Base-by-base conservation (phyloP, 2,888 invertebrate genomes). In the Pogonocherus hispidulus region DNA sequence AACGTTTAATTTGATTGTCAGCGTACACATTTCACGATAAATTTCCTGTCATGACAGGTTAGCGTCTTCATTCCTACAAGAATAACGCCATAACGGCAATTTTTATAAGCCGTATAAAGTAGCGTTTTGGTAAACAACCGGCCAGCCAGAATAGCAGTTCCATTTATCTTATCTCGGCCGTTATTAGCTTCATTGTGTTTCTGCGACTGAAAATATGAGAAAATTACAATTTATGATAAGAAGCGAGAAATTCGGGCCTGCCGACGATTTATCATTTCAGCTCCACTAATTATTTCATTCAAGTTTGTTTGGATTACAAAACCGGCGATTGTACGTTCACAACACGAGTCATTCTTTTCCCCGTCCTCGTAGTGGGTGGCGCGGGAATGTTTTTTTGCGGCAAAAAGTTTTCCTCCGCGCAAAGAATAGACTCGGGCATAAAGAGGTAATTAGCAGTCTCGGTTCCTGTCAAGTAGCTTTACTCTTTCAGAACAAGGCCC, bases 371-470 rank as follows among this genome's bases (percentile, higher is more conserved):
- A 63, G 77, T 75, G 76, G 77, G 76, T 74, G 75, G 76, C 67
- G 69, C 67, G 64, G 51, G 65, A 49, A 44, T 67, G 52, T 49
- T 67, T 69, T 56, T 57, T 35, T 63, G 67, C n/a, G 16, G 41
- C 67, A 80, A 83, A 82, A 82, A 79, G 73, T 79, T 76, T 77
- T 69, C 78, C 77, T 75, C 74, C 70, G 79, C 79, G 81, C 81
- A 80, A 82, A 83, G 82, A 82, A 81, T 81, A 71, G 76, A 73
- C 75, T 75, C 78, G 78, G 79, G 78, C 80, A 81, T 82, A 82
- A 82, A 80, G 80, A 81, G 81, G 82, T 83, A 83, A 83, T 83
- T 83, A 83, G 82, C 82, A 83, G 81, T 81, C 82, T 81, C 78
- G 78, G 82, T 82, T 82, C 81, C 82, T 82, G 82, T 82, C 82